Conservation (phyloP, 2,797 vertebrate genomes). For the Gorsachius magnificus region DNA sequence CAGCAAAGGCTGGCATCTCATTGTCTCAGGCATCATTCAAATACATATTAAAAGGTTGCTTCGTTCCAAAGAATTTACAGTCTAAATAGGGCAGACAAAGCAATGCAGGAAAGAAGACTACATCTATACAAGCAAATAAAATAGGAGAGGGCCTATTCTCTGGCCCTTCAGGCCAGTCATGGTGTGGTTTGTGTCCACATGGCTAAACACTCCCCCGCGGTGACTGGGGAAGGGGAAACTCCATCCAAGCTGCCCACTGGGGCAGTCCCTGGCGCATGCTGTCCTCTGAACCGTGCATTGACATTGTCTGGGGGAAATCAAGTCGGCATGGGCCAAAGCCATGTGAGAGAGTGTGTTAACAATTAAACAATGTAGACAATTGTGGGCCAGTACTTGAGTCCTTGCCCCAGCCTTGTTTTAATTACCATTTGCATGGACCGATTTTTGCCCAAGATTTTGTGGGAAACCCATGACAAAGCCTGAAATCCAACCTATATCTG, state of each 20-base stretch:
- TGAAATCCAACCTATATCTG: constrained; percentile 36
- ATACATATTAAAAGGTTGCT: constrained; percentile 12
- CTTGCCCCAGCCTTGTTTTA: constrained; percentile 44
- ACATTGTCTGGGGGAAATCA: constrained; percentile 45
- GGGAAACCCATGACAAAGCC: constrained; percentile 3
- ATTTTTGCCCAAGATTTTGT: constrained; percentile 19
- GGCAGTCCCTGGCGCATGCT: background rate
- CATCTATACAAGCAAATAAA: constrained; percentile 21
- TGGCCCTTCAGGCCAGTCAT: background rate
- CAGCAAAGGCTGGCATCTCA: constrained; percentile 36
- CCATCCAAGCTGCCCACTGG: background rate
- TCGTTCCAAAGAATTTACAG: constrained; percentile 15
- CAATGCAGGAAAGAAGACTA: background rate
- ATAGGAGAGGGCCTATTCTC: background rate
- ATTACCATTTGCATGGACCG: constrained; percentile 17
- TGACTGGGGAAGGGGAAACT: background rate
- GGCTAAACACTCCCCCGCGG: background rate
- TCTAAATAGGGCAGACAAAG: constrained; percentile 23
- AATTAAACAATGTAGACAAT: constrained; percentile 34
- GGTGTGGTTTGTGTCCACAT: constrained; percentile 1
- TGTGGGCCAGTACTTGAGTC: background rate
- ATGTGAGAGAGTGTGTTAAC: constrained; percentile 9
- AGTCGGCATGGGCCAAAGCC: background rate
- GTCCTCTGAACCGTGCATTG: background rate
- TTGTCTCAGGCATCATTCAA: constrained; percentile 37